A percentile compares a stretch with the other conserved stretches of the same genome.
Conservation (phyloP, 2,797 vertebrate species). For the Lagocephalus sceleratus region DNA sequence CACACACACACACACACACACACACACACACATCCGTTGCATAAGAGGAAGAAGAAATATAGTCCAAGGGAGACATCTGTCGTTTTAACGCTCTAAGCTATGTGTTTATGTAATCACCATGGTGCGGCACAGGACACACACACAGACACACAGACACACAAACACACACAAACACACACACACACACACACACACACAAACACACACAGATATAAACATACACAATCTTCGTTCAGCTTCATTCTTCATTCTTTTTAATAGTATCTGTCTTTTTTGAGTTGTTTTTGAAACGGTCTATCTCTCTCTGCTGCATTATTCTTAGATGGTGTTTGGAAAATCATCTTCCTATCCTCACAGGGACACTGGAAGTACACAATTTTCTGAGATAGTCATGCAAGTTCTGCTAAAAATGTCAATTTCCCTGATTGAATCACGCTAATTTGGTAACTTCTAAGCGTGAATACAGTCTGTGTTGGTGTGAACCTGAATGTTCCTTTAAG, state of each 20-base stretch:
- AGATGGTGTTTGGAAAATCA: too few species aligned
- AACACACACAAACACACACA: not conserved
- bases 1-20: conserved; percentile 1
- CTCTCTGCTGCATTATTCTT: too few species aligned
- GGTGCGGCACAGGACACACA: conserved; percentile 24
- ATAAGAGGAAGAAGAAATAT: conserved; percentile 70
- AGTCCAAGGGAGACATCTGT: conserved; percentile 69
- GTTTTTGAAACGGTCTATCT: too few species aligned
- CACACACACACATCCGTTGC: conserved; percentile 40
- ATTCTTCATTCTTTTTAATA: not conserved
- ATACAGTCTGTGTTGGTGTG: not conserved
- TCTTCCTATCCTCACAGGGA: too few species aligned
- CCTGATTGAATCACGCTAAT: not conserved
- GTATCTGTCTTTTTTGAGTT: not conserved
- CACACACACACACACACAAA: not conserved
- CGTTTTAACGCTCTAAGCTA: conserved; percentile 45
- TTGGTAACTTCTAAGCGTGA: not conserved
- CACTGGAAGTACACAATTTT: too few species aligned
- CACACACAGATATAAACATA: not conserved
- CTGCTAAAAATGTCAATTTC: too few species aligned
- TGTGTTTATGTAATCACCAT: conserved; percentile 71
- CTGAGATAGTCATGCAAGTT: too few species aligned
- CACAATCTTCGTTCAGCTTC: too few species aligned
- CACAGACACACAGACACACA: conserved; percentile 1
- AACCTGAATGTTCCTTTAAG: not conserved